Evolutionary conservation across 2,888 invertebrate genomes (phyloP), one percentile per base, ranked within the genome.

Genomic region (Drosophila rellima): DNA sequence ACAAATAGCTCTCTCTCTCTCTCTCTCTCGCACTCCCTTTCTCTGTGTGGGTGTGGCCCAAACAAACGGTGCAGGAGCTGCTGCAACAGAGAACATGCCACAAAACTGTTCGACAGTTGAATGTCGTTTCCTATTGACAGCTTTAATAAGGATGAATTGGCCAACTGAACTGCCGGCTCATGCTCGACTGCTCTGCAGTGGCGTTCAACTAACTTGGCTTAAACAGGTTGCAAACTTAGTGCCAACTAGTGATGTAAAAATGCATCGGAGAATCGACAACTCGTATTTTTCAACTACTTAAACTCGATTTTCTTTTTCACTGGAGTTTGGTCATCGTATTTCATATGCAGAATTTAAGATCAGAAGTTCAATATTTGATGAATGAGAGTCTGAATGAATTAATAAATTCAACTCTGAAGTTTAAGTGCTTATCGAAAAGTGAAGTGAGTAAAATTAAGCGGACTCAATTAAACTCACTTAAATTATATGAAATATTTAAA

Each of bases 101-200:
- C 61, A 66, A 54, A 55, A 20, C 39, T 47, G 35, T 35, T 29
- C 51, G 40, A 45, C 63, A 56, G 56, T 68, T 62, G 60, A 39
- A 47, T 70, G 62, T 62, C 68, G 44, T 37, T 47, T 72, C 59
- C 73, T 68, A 71, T 76, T 76, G 77, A 71, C 79, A 72, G 57
- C 72, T 70, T 73, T 70, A 74, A 76, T 79, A 80, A 76, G 76
- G 76, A 67, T 74, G 44, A 76, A 65, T 64, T 77, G 69, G 54
- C 73, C 69, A 73, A 45, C 62, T 72, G 73, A 51, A 76, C 71
- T 75, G 71, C 59, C 67, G 67, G 57, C 61, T 67, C 59, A 76
- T 69, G 76, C 72, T 66, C 52, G 57, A 20, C 45, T 72, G 62
- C 39, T 44, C 65, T 48, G 17, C 62, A 48, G 29, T 62, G 65